A percentile compares a stretch with the other conserved stretches of the same genome.
These are phyloP conservation scores for Tragulus kanchil DNA, from an alignment of 2,113 vertebrate genomes.

Conservation along the genomic window DNA sequence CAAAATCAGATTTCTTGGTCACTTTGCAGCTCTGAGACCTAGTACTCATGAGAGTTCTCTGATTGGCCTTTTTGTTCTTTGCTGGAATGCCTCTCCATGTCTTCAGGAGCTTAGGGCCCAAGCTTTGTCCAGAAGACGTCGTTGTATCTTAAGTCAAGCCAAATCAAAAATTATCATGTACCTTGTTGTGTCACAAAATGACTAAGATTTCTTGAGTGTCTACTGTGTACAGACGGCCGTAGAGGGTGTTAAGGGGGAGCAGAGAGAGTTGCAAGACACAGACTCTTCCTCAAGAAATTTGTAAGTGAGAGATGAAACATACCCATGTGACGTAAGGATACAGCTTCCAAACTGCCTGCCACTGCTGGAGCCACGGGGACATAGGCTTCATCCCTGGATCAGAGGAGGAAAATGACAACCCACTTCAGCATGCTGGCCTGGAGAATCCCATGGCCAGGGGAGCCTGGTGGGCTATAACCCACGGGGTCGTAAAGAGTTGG, in stretches of 20 bases:
- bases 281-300: no score
- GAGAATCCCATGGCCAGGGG: no score
- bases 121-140: background rate
- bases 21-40: background rate
- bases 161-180: no score
- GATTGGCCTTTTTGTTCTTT: background rate
- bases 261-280: background rate
- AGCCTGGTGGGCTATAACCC: no score
- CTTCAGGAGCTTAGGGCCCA: background rate
- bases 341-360: background rate
- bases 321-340: accelerated
- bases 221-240: no score
- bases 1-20: background rate
- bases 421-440: no score
- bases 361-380: background rate
- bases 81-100: background rate
- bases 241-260: background rate
- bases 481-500: no score
- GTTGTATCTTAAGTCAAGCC: background rate
- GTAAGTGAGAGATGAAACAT: background rate
- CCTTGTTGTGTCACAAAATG: background rate
- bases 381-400: no score
- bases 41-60: background rate
- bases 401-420: no score
- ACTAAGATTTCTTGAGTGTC: background rate